Evolutionary conservation across 1,140 invertebrate genomes (phyloP).

Genomic region (Tribolium madens): DNA sequence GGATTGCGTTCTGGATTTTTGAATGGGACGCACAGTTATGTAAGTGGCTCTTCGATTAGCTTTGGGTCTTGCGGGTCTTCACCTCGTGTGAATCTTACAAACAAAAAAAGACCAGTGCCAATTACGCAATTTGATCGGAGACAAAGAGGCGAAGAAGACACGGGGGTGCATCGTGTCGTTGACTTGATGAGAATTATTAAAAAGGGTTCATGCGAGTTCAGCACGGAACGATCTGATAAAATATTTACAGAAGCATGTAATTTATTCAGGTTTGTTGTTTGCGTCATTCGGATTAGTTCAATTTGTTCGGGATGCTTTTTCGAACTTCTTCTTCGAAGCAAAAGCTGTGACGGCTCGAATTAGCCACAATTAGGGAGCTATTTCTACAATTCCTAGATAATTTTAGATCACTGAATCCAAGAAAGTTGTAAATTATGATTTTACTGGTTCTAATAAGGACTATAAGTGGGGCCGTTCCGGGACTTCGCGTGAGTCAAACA

Average conservation of each 20-base stretch:
- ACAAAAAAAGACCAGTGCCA: neutral
- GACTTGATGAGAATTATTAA: conserved; percentile 14
- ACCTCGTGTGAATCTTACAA: too few species aligned
- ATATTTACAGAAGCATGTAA: conserved; percentile 28
- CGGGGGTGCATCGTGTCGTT: neutral
- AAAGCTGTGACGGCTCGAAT: neutral
- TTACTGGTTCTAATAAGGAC: neutral
- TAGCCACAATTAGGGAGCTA: neutral
- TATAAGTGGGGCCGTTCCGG: neutral
- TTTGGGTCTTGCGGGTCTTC: neutral
- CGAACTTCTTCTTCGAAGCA: neutral
- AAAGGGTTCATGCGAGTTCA: conserved; percentile 28
- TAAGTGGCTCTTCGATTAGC: neutral
- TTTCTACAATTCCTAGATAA: neutral
- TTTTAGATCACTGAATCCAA: neutral
- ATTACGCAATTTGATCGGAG: neutral
- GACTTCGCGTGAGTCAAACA: neutral
- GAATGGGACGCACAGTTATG: neutral
- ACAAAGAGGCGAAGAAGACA: neutral
- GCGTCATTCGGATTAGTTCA: conserved; percentile 11
- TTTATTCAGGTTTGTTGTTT: conserved; percentile 20
- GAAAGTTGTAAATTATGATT: neutral
- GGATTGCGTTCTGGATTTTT: neutral
- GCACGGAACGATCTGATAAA: conserved; percentile 21
- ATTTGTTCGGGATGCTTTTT: conserved; percentile 21